Conservation (phyloP, 53 echinoderm and acorn worm species). For the Actinopyga echinites region DNA sequence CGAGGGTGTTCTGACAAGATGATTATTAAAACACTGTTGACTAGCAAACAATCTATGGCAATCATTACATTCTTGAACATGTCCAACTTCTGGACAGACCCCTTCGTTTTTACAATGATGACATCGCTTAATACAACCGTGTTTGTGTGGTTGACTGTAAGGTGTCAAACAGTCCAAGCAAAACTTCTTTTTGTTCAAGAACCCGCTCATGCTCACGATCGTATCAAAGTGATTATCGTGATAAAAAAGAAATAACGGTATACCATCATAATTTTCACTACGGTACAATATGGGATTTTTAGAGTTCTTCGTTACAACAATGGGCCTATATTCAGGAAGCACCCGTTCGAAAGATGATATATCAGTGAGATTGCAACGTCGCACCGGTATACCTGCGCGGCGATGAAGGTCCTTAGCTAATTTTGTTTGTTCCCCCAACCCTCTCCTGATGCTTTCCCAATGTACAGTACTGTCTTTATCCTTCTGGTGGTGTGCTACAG, state of each 20-base stretch:
- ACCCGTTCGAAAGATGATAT: not conserved
- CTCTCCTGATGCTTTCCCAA: not conserved
- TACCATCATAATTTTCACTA: not conserved
- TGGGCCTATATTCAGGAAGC: not conserved
- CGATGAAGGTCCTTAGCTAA: constrained; percentile 5
- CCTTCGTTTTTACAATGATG: not conserved
- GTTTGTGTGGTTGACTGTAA: not conserved
- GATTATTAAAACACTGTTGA: not conserved
- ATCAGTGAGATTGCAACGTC: not conserved
- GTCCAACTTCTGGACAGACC: not conserved
- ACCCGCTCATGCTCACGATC: constrained; percentile 32
- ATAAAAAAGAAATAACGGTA: not conserved
- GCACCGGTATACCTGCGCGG: not conserved
- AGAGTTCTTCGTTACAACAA: not conserved
- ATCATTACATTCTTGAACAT: not conserved
- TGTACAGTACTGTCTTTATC: not conserved
- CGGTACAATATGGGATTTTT: constrained; percentile 9
- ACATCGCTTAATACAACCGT: constrained; percentile 39
- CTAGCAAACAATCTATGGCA: not conserved
- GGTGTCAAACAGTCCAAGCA: constrained; percentile 50
- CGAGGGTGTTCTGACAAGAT: not conserved
- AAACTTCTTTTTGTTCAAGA: constrained; percentile 41
- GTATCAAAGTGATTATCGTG: constrained; percentile 19
- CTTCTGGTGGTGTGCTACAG: not conserved
- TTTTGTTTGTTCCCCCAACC: not conserved